A percentile compares a stretch with the other conserved stretches of the same genome.
These are phyloP conservation scores for Crambe crambe DNA, from an alignment of 37 sponge, comb jelly and placozoan species.

Conservation along the genomic window DNA sequence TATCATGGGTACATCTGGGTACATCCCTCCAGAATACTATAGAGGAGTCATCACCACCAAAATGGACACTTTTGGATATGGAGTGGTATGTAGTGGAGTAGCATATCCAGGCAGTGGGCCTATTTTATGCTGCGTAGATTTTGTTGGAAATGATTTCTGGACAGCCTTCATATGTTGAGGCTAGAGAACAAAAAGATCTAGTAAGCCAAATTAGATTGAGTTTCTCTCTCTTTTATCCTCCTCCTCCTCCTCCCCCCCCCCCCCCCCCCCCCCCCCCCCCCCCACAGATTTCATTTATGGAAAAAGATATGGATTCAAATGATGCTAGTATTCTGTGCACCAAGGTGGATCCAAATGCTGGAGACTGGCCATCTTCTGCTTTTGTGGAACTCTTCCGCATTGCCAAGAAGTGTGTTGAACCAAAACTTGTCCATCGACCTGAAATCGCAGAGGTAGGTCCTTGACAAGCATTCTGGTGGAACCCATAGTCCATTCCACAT, in stretches of 20 bases:
- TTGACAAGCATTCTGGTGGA: too few relatives aligned
- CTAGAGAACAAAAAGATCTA: conserved; percentile 62
- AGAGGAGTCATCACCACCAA: conserved; percentile 86
- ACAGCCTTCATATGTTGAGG: conserved; percentile 64
- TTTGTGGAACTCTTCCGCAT: conserved; percentile 49
- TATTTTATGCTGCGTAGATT: too few relatives aligned
- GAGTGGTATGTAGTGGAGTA: too few relatives aligned
- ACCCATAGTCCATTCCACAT: too few relatives aligned
- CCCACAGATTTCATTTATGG: conserved; percentile 63
- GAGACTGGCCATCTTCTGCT: conserved; percentile 74
- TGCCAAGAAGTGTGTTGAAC: conserved; percentile 61
- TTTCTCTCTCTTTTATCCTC: too few relatives aligned
- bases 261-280: conserved; percentile 1
- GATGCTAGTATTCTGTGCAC: conserved; percentile 30
- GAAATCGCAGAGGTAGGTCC: conserved; percentile 61
- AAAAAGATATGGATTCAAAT: conserved; percentile 40
- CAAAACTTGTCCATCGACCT: conserved; percentile 24
- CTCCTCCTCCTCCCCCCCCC: neutral
- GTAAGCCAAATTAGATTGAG: conserved; percentile 54
- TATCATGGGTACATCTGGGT: conserved; percentile 91
- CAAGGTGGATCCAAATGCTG: conserved; percentile 70
- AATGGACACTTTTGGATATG: conserved; percentile 89
- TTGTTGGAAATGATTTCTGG: conserved; percentile 80
- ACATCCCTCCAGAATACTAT: conserved; percentile 92
- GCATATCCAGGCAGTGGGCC: too few relatives aligned